These are phyloP conservation scores for Atopsyche davidsoni DNA, from an alignment of 1,140 invertebrate species.

Conservation along the genomic window DNA sequence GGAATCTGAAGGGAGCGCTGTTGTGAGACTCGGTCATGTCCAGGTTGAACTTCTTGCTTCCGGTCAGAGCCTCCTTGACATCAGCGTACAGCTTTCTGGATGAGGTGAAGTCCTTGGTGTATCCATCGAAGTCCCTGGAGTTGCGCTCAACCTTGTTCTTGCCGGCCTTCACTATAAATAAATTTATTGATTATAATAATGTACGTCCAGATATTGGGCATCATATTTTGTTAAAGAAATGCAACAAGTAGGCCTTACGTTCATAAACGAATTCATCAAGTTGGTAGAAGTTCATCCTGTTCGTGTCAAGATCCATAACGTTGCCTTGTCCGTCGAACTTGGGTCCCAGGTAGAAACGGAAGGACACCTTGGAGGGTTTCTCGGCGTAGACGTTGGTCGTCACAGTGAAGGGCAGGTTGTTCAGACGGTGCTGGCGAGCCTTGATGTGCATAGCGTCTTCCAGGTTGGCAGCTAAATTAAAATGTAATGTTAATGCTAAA, in stretches of 20 bases:
- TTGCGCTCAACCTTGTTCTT: slow-evolving; percentile 52
- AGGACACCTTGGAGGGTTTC: slow-evolving; percentile 43
- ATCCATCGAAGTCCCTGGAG: slow-evolving; percentile 48
- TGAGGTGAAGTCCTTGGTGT: slow-evolving; percentile 40
- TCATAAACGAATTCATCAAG: slow-evolving; percentile 52
- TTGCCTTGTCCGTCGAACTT: slow-evolving; percentile 47
- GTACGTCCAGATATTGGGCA: neutral
- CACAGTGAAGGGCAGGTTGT: slow-evolving; percentile 61
- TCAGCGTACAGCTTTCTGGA: slow-evolving; percentile 37
- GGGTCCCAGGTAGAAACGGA: slow-evolving; percentile 54
- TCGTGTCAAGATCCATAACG: slow-evolving; percentile 45
- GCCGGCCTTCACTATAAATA: slow-evolving; percentile 43
- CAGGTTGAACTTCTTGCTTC: slow-evolving; percentile 34
- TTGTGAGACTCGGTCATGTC: slow-evolving; percentile 40
- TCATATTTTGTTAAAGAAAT: slow-evolving; percentile 32
- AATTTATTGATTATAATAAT: neutral
- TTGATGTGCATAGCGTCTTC: slow-evolving; percentile 39
- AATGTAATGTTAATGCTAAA: too few species aligned
- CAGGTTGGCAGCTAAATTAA: slow-evolving; percentile 15
- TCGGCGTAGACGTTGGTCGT: slow-evolving; percentile 46
- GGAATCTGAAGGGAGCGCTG: slow-evolving; percentile 55
- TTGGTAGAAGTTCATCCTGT: slow-evolving; percentile 50
- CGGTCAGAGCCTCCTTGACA: slow-evolving; percentile 32
- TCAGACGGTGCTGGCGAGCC: slow-evolving; percentile 49
- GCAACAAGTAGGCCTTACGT: slow-evolving; percentile 22